Evolutionary conservation across 1,140 invertebrate genomes (phyloP).

Genomic region (Drosophila kurseongensis): DNA sequence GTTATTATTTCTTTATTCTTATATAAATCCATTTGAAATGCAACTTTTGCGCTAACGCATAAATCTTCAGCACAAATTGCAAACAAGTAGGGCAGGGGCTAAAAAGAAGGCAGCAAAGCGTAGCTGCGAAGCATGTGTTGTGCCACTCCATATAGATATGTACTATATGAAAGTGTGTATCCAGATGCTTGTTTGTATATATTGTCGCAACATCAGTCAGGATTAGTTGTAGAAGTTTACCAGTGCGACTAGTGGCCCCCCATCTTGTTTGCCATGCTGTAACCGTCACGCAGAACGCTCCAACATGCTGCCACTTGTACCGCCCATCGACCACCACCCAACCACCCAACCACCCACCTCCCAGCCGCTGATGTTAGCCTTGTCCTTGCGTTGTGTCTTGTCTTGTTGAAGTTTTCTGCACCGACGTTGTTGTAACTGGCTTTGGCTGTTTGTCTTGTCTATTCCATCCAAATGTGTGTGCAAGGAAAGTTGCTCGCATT

Average conservation of each 20-base stretch:
- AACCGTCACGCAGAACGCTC: conserved; percentile 76
- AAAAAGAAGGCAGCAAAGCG: conserved; percentile 61
- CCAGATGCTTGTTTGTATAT: conserved; percentile 65
- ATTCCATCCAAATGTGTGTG: conserved; percentile 46
- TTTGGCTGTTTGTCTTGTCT: conserved; percentile 63
- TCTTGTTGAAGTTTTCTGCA: conserved; percentile 66
- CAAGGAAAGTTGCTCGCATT: conserved; percentile 63
- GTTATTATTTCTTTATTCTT: conserved; percentile 46
- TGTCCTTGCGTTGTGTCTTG: conserved; percentile 76
- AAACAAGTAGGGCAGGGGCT: conserved; percentile 34
- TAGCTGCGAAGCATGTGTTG: conserved; percentile 78
- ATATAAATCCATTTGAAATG: conserved; percentile 72
- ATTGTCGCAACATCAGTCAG: conserved; percentile 81
- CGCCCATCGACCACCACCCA: conserved; percentile 5
- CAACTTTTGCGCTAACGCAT: conserved; percentile 77
- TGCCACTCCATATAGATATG: conserved; percentile 46
- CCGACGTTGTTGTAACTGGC: conserved; percentile 19
- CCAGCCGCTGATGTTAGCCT: conserved; percentile 49
- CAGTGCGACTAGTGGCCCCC: conserved; percentile 49
- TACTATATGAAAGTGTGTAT: conserved; percentile 46
- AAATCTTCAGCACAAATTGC: conserved; percentile 75
- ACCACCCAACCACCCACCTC: conserved; percentile 1
- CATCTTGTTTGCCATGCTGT: conserved; percentile 78
- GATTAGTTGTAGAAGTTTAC: conserved; percentile 79
- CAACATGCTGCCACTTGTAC: conserved; percentile 69